Evolutionary conservation across 2,888 invertebrate species (phyloP).

Genomic region (Sycophila texana): DNA sequence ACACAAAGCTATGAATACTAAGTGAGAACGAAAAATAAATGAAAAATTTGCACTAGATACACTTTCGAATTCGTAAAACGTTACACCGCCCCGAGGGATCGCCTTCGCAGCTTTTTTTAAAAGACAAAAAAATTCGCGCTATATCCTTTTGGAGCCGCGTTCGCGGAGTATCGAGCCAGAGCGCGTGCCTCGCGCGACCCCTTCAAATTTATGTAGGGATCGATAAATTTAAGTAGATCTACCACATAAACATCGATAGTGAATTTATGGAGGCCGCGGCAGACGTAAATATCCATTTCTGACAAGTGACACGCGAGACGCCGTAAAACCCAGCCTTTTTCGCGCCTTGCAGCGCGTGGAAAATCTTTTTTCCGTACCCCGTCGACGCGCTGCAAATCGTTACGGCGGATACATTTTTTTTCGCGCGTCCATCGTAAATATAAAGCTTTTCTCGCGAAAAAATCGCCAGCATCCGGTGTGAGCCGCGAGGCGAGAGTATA

Average conservation of each 20-base stretch:
- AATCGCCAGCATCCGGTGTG: background rate
- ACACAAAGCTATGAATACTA: background rate
- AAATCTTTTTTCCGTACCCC: background rate
- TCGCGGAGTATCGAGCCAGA: background rate
- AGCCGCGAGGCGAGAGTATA: too few relatives aligned
- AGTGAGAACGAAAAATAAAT: background rate
- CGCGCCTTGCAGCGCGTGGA: background rate
- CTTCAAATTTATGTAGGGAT: conserved; percentile 22
- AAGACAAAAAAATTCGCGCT: background rate
- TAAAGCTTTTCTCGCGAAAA: too few relatives aligned
- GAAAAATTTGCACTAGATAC: background rate
- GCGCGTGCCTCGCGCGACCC: background rate
- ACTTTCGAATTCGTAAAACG: background rate
- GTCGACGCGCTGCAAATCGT: too few relatives aligned
- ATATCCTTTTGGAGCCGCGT: conserved; percentile 1
- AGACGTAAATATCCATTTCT: conserved; percentile 26
- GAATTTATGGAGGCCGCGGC: conserved; percentile 26
- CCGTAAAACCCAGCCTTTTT: background rate
- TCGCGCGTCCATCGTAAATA: background rate
- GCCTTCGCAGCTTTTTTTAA: background rate
- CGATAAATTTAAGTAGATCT: conserved; percentile 35
- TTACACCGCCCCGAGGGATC: background rate
- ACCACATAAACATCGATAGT: conserved; percentile 9
- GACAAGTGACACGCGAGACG: background rate
- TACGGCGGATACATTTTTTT: background rate